Conservation (phyloP, 2,888 invertebrate species). For the Metacarcinus magister region DNA sequence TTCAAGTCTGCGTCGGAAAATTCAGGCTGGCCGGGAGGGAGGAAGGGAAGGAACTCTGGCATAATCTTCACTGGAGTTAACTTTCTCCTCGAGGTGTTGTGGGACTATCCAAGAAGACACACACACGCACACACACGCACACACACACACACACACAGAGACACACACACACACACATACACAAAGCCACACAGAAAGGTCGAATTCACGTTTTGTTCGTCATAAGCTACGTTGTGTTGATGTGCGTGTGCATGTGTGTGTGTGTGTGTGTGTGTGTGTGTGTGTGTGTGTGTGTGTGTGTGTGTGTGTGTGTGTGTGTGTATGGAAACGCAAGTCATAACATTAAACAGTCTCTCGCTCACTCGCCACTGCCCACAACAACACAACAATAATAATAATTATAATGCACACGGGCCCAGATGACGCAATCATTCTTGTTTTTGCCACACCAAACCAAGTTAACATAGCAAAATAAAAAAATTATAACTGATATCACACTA, state of each 20-base stretch:
- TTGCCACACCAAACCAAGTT: too few relatives aligned
- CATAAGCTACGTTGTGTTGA: neutral
- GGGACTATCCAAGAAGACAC: neutral
- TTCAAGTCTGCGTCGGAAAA: neutral
- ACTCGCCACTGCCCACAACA: too few relatives aligned
- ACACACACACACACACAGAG: neutral
- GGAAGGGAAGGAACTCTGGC: neutral
- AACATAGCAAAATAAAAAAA: too few relatives aligned
- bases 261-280: conserved; percentile 4
- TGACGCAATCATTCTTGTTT: too few relatives aligned
- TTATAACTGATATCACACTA: too few relatives aligned
- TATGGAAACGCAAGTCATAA: neutral
- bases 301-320: conserved; percentile 1
- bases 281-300: conserved; percentile 28
- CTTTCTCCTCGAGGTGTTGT: conserved; percentile 29
- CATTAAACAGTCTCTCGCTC: too few relatives aligned
- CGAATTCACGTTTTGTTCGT: neutral
- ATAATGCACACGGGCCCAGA: too few relatives aligned
- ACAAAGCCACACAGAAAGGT: neutral
- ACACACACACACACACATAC: neutral
- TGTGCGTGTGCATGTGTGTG: neutral
- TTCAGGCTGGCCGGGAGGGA: conserved; percentile 13
- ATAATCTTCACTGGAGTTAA: conserved; percentile 11
- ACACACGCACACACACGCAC: neutral
- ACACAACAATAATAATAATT: too few relatives aligned